Evolutionary conservation across 2,113 vertebrate species (phyloP).

Genomic region (Nanorana parkeri): DNA sequence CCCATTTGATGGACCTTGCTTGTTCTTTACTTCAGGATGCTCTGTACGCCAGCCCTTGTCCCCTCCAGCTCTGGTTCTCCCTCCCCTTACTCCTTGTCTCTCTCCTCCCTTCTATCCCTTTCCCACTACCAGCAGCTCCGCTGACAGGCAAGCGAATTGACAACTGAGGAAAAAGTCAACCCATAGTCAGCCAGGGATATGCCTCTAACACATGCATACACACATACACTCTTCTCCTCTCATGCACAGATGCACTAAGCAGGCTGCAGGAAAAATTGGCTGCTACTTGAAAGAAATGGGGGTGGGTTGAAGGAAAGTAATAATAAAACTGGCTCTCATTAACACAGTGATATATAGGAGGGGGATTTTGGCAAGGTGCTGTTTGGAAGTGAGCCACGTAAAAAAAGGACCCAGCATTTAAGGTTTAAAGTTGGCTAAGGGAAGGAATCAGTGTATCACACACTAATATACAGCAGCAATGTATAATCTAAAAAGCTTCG

Average conservation of each 20-base stretch:
- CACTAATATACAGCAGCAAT: neutral
- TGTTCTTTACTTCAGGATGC: conserved; percentile 51
- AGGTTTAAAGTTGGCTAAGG: conserved; percentile 4
- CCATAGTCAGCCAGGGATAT: conserved; percentile 50
- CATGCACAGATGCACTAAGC: conserved; percentile 57
- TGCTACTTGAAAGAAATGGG: conserved; percentile 52
- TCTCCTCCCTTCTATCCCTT: conserved; percentile 49
- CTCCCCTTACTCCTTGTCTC: conserved; percentile 52
- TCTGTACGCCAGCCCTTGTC: conserved; percentile 52
- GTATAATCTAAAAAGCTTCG: neutral
- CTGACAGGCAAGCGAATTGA: conserved; percentile 48
- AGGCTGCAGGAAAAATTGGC: conserved; percentile 56
- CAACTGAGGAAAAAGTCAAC: conserved; percentile 48
- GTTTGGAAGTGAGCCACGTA: neutral
- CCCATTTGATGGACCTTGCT: conserved; percentile 51
- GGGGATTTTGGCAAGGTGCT: conserved; percentile 45
- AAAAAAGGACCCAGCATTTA: conserved; percentile 21
- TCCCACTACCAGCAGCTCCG: conserved; percentile 47
- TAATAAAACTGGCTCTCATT: conserved; percentile 49
- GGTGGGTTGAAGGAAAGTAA: conserved; percentile 55
- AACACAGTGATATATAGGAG: conserved; percentile 36
- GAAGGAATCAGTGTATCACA: neutral
- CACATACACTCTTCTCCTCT: conserved; percentile 41
- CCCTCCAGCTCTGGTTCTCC: conserved; percentile 47
- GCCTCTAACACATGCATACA: conserved; percentile 50